A percentile compares a stretch with the other conserved stretches of the same genome.
Conservation (phyloP, 2,888 invertebrate species). For the Tinea pellionella region DNA sequence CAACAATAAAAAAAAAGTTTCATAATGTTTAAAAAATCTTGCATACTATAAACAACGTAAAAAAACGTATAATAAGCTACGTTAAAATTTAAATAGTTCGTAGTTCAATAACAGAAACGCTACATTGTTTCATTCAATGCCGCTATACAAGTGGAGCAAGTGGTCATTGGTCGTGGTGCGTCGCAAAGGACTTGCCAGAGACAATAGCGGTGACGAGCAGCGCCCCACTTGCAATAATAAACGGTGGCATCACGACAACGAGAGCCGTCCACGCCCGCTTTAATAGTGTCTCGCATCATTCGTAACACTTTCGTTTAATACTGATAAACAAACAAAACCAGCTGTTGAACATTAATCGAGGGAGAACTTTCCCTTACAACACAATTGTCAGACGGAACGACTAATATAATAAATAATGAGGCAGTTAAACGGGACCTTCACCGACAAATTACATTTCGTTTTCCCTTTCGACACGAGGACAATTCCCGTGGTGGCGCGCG, state of each 20-base stretch:
- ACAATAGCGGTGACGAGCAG: conserved; percentile 55
- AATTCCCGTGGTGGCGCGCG: background rate
- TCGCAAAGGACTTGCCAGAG: conserved; percentile 27
- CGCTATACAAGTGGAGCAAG: background rate
- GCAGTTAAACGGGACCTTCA: conserved; percentile 21
- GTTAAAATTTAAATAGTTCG: background rate
- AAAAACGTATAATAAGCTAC: background rate
- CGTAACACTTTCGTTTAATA: no score
- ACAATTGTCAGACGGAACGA: background rate
- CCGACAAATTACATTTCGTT: conserved; percentile 25
- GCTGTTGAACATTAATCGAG: background rate
- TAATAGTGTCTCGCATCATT: background rate
- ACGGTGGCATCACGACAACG: conserved; percentile 39
- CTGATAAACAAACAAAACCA: background rate
- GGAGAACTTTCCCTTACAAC: background rate
- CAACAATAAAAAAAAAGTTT: no score
- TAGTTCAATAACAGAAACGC: background rate
- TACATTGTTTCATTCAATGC: background rate
- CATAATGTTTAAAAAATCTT: no score
- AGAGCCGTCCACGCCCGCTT: background rate
- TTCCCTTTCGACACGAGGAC: conserved; percentile 27
- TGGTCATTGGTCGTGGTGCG: no score
- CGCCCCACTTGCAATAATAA: conserved; percentile 54
- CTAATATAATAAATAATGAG: background rate
- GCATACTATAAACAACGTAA: no score